phyloP scores from a whole-genome alignment of 2,888 invertebrate genomes.

The Dione juno region DNA sequence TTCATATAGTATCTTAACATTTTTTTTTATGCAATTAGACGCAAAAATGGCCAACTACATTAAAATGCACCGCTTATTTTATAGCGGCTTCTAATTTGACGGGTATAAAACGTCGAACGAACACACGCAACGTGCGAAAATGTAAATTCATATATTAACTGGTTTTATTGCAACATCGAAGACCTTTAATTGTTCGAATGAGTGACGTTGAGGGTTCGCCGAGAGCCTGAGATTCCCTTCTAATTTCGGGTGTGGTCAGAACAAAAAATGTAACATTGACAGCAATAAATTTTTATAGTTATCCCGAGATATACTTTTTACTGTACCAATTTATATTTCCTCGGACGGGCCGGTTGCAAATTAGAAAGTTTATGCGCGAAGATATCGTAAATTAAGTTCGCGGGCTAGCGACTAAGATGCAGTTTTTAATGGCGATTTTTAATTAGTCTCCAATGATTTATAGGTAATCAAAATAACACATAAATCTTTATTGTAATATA shows the following conservation, averaged over 20 bases:
- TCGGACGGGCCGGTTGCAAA: constrained; percentile 65
- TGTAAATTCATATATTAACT: constrained; percentile 60
- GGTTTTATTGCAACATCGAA: constrained; percentile 74
- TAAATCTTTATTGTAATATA: constrained; percentile 60
- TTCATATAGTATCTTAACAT: neutral
- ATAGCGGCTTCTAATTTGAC: constrained; percentile 39
- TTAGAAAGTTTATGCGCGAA: constrained; percentile 79
- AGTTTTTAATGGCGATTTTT: constrained; percentile 71
- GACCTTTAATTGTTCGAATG: constrained; percentile 81
- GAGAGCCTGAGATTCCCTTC: constrained; percentile 53
- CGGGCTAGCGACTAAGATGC: constrained; percentile 66
- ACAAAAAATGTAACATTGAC: constrained; percentile 71
- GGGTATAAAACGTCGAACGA: constrained; percentile 37
- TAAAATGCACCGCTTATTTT: constrained; percentile 39
- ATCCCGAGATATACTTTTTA: constrained; percentile 75
- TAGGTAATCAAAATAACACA: constrained; percentile 66
- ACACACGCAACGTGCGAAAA: constrained; percentile 45
- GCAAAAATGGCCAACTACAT: constrained; percentile 27
- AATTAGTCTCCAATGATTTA: constrained; percentile 78
- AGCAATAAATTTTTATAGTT: constrained; percentile 78
- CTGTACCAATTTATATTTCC: constrained; percentile 69
- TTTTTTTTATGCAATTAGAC: constrained; percentile 8
- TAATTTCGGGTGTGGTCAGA: constrained; percentile 75
- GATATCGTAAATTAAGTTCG: constrained; percentile 78
- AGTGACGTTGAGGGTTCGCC: constrained; percentile 75